Conservation (phyloP, 2,113 vertebrate species). For the Dryoscopus gambensis region DNA sequence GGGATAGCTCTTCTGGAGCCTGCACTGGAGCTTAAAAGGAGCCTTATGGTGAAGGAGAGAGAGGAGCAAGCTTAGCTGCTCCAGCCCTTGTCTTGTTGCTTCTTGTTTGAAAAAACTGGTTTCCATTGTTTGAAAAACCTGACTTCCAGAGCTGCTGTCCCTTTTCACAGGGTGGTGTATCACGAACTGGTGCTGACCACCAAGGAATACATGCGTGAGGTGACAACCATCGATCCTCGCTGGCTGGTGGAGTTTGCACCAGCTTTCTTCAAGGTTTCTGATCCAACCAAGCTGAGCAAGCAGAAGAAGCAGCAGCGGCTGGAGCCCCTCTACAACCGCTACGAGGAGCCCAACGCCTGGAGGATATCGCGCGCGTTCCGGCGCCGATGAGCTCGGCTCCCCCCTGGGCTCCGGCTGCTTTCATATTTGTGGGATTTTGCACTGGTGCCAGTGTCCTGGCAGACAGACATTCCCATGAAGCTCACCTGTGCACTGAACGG, state of each 20-base stretch:
- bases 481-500: not conserved
- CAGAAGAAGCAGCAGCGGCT: slow-evolving; percentile 97
- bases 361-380: slow-evolving; percentile 94
- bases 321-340: slow-evolving; percentile 95
- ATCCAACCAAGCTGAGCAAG: slow-evolving; percentile 96
- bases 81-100: not conserved
- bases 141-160: not conserved
- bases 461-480: accelerated
- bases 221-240: slow-evolving; percentile 95
- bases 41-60: not conserved
- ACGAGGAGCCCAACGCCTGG: slow-evolving; percentile 98
- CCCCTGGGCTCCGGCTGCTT: accelerated
- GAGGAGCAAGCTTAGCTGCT: not conserved
- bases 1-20: not conserved
- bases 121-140: not conserved
- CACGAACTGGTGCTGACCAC: slow-evolving; percentile 96
- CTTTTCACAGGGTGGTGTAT: slow-evolving; percentile 87
- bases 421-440: accelerated
- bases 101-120: not conserved
- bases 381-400: slow-evolving; percentile 69
- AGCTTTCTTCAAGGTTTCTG: slow-evolving; percentile 98
- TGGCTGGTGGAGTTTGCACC: slow-evolving; percentile 97
- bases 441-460: not conserved
- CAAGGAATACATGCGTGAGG: slow-evolving; percentile 98
- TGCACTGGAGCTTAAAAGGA: not conserved